Evolutionary conservation across 2,113 vertebrate genomes (phyloP).

Genomic region (Columbina picui): DNA sequence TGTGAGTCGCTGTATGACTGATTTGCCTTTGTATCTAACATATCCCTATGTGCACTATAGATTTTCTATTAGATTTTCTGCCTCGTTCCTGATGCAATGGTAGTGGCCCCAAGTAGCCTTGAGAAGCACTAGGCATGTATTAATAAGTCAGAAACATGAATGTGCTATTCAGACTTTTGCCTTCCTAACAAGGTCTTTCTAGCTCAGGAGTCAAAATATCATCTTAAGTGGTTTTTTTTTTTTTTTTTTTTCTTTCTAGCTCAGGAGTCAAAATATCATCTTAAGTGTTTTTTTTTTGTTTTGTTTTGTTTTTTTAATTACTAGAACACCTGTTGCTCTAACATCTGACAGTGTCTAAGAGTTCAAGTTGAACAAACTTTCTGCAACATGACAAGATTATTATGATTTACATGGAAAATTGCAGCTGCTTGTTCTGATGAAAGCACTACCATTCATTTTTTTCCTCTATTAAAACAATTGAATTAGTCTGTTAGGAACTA

Average conservation of each 20-base stretch:
- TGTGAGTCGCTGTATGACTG: not conserved
- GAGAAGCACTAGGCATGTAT: not conserved
- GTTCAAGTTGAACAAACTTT: not conserved
- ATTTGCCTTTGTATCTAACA: not conserved
- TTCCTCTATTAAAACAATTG: not conserved
- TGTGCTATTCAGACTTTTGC: not conserved
- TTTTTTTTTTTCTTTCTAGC: no score
- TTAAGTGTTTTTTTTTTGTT: no score
- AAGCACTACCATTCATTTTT: not conserved
- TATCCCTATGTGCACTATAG: not conserved
- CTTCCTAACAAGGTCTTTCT: not conserved
- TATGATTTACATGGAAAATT: not conserved
- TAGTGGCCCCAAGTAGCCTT: not conserved
- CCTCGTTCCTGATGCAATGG: not conserved
- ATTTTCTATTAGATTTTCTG: not conserved
- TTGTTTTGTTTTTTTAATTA: not conserved
- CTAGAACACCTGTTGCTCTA: not conserved
- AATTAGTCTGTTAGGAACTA: not conserved
- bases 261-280: not conserved
- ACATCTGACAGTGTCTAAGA: not conserved
- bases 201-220: not conserved
- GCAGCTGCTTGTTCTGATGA: not conserved
- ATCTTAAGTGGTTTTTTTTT: not conserved
- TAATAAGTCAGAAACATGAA: not conserved
- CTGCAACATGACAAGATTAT: not conserved